These are phyloP conservation scores for Amphipoea oculea DNA, from an alignment of 2,888 invertebrate species.

Conservation along the genomic window DNA sequence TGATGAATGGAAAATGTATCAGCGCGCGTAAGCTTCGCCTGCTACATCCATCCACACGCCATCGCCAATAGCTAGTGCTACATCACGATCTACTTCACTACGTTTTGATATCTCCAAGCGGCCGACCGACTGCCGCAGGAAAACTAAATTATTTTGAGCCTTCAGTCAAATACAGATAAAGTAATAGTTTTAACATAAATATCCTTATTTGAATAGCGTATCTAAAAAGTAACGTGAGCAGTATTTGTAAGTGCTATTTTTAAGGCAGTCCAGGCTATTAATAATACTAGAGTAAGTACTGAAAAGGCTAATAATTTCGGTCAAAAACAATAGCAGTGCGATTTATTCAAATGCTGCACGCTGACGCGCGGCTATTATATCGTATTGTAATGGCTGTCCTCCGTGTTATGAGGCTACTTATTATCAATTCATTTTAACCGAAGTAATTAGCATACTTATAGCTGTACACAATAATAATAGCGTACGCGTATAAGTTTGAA, in stretches of 20 bases:
- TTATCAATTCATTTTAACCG: conserved; percentile 52
- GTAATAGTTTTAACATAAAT: neutral
- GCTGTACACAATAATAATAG: conserved; percentile 28
- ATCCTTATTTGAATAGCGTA: conserved; percentile 5
- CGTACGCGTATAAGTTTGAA: conserved; percentile 9
- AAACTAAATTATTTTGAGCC: neutral
- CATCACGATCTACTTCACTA: conserved; percentile 4
- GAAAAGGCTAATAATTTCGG: conserved; percentile 32
- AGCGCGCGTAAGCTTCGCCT: neutral
- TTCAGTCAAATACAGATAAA: neutral
- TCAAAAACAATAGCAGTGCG: conserved; percentile 50
- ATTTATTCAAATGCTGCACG: conserved; percentile 53
- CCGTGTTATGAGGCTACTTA: conserved; percentile 50
- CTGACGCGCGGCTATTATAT: conserved; percentile 52
- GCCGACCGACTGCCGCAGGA: neutral
- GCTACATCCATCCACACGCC: neutral
- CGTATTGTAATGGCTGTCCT: conserved; percentile 51
- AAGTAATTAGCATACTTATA: conserved; percentile 53
- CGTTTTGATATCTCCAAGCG: neutral
- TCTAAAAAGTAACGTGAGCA: neutral
- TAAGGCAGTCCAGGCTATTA: conserved; percentile 37
- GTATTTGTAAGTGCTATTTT: conserved; percentile 11
- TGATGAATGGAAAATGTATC: neutral
- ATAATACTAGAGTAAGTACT: conserved; percentile 27
- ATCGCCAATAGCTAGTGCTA: neutral